A percentile compares a stretch with the other conserved stretches of the same genome.
These are phyloP conservation scores for Psilopsiagon aurifrons DNA, from an alignment of 2,113 vertebrate genomes.

Conservation along the genomic window DNA sequence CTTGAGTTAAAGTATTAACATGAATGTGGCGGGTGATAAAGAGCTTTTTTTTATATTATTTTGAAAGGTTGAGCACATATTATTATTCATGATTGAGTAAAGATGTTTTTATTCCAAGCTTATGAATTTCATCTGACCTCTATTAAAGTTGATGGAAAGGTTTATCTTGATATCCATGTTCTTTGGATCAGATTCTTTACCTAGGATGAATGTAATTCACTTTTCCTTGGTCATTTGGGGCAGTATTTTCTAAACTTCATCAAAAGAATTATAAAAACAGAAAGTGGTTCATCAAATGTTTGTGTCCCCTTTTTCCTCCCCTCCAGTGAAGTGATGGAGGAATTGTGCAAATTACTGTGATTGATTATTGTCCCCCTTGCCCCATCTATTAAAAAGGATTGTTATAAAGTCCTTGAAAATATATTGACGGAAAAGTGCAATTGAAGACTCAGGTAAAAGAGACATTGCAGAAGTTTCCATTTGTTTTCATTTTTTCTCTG, in stretches of 20 bases:
- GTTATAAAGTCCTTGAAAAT: neutral
- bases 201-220: neutral
- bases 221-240: neutral
- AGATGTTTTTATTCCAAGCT: constrained; percentile 25
- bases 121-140: neutral
- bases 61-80: constrained; percentile 37
- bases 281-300: neutral
- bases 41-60: constrained; percentile 8
- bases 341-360: neutral
- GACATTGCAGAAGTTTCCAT: neutral
- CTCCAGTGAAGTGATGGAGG: neutral
- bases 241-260: neutral
- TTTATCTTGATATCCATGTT: neutral
- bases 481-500: neutral
- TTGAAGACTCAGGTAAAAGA: neutral
- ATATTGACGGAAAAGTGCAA: neutral
- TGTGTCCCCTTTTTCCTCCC: neutral
- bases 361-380: neutral
- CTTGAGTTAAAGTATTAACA: neutral
- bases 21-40: constrained; percentile 25
- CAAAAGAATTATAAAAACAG: neutral
- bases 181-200: neutral
- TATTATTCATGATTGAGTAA: constrained; percentile 54
- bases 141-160: neutral
- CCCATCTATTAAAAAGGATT: neutral